These are phyloP conservation scores for Drosophila kanekoi DNA, from an alignment of 2,888 invertebrate genomes.

Conservation along the genomic window DNA sequence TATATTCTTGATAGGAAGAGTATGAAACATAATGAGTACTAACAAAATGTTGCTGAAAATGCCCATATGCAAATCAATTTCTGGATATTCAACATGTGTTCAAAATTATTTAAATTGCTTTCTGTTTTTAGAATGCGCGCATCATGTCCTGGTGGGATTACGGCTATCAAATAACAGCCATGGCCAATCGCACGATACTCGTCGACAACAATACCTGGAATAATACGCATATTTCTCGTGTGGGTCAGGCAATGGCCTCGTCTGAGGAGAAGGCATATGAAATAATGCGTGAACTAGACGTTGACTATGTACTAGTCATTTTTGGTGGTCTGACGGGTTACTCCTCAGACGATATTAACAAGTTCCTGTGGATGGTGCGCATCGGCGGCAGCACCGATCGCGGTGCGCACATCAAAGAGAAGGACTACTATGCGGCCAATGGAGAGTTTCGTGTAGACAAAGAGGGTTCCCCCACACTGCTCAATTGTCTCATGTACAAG, in stretches of 20 bases:
- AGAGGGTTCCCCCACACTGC: slow-evolving; percentile 95
- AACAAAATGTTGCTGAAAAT: slow-evolving; percentile 67
- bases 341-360: slow-evolving; percentile 99
- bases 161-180: slow-evolving; percentile 99
- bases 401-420: slow-evolving; percentile 97
- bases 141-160: slow-evolving; percentile 99
- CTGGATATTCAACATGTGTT: background rate
- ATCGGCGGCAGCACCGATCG: slow-evolving; percentile 98
- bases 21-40: slow-evolving; percentile 84
- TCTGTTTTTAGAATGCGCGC: slow-evolving; percentile 90
- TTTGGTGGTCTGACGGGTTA: slow-evolving; percentile 99
- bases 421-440: slow-evolving; percentile 97
- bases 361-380: slow-evolving; percentile 99
- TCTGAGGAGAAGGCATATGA: slow-evolving; percentile 98
- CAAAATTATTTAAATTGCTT: background rate
- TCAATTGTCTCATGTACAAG: slow-evolving; percentile 99
- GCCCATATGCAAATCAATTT: background rate
- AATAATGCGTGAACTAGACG: slow-evolving; percentile 98
- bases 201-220: slow-evolving; percentile 99
- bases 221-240: slow-evolving; percentile 98
- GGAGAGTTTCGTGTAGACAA: slow-evolving; percentile 99
- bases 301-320: slow-evolving; percentile 98
- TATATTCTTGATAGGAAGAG: slow-evolving; percentile 85
- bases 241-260: slow-evolving; percentile 99
- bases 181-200: slow-evolving; percentile 98